phyloP scores from a whole-genome alignment of 2,113 vertebrate species.

The Cheirogaleus medius region DNA sequence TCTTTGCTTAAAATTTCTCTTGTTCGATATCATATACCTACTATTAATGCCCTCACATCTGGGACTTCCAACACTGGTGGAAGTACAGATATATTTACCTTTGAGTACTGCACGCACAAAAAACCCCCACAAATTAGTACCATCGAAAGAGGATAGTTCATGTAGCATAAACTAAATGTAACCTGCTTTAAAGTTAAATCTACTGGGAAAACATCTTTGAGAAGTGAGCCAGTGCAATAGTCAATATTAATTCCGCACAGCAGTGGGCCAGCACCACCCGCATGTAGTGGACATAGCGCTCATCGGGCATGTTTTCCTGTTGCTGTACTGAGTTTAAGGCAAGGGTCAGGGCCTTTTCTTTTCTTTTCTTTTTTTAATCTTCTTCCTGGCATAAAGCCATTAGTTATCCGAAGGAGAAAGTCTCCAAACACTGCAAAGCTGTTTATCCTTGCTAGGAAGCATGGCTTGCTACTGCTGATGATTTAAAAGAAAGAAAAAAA shows the following conservation, averaged over 20 bases:
- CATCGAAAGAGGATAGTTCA: conserved; percentile 61
- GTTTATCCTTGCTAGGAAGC: conserved; percentile 73
- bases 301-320: conserved; percentile 60
- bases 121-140: conserved; percentile 63
- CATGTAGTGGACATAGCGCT: conserved; percentile 15
- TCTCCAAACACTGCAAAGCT: conserved; percentile 62
- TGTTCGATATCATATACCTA: conserved; percentile 59
- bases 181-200: conserved; percentile 66
- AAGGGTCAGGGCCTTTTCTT: conserved; percentile 64
- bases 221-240: conserved; percentile 52
- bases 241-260: conserved; percentile 75
- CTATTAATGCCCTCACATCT: conserved; percentile 53
- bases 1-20: conserved; percentile 63
- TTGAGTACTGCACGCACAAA: conserved; percentile 56
- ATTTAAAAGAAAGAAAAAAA: background rate
- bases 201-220: conserved; percentile 58
- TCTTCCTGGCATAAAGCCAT: conserved; percentile 60
- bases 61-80: conserved; percentile 42
- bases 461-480: conserved; percentile 32
- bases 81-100: conserved; percentile 66
- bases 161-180: conserved; percentile 69
- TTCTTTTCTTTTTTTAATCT: conserved; percentile 16
- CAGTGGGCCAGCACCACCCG: background rate
- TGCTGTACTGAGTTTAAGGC: conserved; percentile 54
- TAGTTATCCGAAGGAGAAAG: conserved; percentile 62